A percentile compares a stretch with the other conserved stretches of the same genome.
Conservation (phyloP, 2,797 vertebrate genomes). For the Pelodytes ibericus region DNA sequence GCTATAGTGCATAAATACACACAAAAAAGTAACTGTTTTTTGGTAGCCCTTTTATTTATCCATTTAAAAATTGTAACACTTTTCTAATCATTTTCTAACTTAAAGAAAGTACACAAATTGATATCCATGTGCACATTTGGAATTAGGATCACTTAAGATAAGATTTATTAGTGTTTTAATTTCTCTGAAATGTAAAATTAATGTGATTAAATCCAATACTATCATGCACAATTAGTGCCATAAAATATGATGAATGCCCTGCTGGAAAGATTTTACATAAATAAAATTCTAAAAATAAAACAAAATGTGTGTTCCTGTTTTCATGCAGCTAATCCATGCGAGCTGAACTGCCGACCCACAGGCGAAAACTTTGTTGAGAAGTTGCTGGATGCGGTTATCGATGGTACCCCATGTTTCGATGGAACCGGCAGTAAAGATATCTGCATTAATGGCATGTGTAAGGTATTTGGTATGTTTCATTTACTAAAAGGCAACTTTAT, state of each 20-base stretch:
- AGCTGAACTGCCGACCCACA: conserved; percentile 88
- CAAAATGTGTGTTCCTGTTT: conserved; percentile 47
- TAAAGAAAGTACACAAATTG: neutral
- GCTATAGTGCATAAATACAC: no score
- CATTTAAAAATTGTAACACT: no score
- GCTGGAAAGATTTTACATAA: neutral
- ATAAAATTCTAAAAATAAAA: neutral
- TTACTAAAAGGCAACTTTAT: conserved; percentile 39
- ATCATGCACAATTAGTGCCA: neutral
- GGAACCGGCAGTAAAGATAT: conserved; percentile 85
- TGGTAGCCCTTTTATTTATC: no score
- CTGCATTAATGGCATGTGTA: conserved; percentile 99
- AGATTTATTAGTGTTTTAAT: neutral
- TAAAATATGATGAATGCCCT: neutral
- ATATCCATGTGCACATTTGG: neutral
- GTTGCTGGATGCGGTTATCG: conserved; percentile 92
- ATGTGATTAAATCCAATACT: neutral
- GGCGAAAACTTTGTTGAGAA: conserved; percentile 88
- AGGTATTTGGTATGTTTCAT: conserved; percentile 93
- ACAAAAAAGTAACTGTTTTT: no score
- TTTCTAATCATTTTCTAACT: no score
- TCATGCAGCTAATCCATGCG: conserved; percentile 83
- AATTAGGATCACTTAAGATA: no score
- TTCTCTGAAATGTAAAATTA: neutral
- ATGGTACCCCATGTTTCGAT: conserved; percentile 93